Evolutionary conservation across 2,113 vertebrate species (phyloP).

Genomic region (Serilophus lunatus): DNA sequence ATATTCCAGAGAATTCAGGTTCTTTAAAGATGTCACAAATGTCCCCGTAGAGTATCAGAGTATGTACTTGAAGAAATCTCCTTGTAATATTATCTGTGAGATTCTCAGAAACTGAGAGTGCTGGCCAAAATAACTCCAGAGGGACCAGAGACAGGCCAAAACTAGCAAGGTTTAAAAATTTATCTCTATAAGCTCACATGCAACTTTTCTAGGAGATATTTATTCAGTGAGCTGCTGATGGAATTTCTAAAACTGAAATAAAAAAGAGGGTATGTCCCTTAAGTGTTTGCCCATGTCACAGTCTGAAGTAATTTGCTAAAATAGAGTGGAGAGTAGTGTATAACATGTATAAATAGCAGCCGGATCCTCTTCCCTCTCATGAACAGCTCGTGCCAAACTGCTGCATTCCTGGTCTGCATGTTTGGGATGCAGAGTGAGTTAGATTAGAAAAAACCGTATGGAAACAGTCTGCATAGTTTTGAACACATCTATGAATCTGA

Average conservation of each 20-base stretch:
- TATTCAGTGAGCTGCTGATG: neutral
- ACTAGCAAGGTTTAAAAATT: neutral
- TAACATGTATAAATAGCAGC: conserved; percentile 2
- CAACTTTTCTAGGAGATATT: neutral
- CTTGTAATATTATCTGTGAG: conserved; percentile 1
- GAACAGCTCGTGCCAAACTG: neutral
- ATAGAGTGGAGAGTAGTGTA: neutral
- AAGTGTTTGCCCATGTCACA: neutral
- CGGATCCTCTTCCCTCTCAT: neutral
- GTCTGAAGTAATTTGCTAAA: conserved; percentile 44
- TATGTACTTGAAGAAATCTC: neutral
- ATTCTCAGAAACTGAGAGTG: conserved; percentile 8
- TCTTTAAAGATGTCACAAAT: neutral
- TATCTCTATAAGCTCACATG: neutral
- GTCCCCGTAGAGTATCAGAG: neutral
- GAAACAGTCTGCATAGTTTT: conserved; percentile 4
- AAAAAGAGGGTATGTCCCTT: neutral
- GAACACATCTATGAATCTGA: neutral
- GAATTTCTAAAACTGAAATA: conserved; percentile 37
- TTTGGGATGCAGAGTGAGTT: neutral
- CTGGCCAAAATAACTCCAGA: conserved; percentile 23
- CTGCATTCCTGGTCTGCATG: neutral
- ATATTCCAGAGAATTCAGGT: neutral
- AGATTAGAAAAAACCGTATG: conserved; percentile 1
- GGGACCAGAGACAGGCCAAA: neutral